Evolutionary conservation across 2,797 vertebrate genomes (phyloP).

Genomic region (Anguilla pacifica): DNA sequence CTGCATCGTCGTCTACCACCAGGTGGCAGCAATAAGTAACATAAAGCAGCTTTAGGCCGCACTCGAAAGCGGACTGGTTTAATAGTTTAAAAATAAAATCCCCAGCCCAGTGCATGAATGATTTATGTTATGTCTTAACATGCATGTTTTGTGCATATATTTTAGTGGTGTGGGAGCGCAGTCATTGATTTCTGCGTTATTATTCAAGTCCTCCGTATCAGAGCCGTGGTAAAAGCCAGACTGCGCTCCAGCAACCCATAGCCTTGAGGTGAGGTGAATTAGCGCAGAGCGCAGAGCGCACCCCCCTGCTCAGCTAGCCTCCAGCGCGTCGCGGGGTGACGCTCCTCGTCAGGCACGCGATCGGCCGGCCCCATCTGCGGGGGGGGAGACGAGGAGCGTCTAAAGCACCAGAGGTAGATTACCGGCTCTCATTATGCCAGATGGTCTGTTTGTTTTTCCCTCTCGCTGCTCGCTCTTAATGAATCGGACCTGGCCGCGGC

Average conservation of each 20-base stretch:
- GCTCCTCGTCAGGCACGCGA: background rate
- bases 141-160: background rate
- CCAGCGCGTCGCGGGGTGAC: background rate
- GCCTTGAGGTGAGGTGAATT: conserved; percentile 12
- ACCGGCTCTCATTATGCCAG: conserved; percentile 14
- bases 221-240: background rate
- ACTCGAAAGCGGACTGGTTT: background rate
- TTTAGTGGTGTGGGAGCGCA: background rate
- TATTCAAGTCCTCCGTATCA: conserved; percentile 2
- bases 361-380: background rate
- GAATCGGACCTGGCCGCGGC: background rate
- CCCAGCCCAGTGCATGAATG: background rate
- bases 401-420: conserved; percentile 15
- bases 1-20: conserved; percentile 13
- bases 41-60: background rate
- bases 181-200: background rate
- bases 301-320: background rate
- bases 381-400: conserved; percentile 12
- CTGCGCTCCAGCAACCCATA: background rate
- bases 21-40: conserved; percentile 29
- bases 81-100: background rate
- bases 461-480: background rate
- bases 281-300: background rate
- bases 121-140: conserved; percentile 10
- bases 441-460: background rate